Conservation (phyloP, 2,113 vertebrate species). For the Symphodus melops region DNA sequence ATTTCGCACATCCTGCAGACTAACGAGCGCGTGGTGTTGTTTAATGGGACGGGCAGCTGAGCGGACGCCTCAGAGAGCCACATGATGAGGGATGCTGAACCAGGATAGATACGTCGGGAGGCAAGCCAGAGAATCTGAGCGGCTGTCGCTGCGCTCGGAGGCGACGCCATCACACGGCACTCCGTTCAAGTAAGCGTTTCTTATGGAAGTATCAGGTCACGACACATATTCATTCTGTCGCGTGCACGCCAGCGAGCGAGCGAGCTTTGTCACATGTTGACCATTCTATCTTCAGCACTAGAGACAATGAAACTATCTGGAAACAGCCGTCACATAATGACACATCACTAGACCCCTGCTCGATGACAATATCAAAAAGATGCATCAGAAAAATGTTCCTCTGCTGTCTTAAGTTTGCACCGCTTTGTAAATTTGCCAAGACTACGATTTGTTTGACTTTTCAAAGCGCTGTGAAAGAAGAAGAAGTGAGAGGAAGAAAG, state of each 20-base stretch:
- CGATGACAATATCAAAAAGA: too few species aligned
- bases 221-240: neutral
- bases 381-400: neutral
- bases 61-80: conserved; percentile 4
- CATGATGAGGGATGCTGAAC: conserved; percentile 11
- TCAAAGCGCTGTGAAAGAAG: neutral
- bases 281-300: neutral
- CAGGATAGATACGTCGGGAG: conserved; percentile 1
- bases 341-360: too few species aligned
- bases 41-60: conserved; percentile 28
- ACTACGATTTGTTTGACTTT: neutral
- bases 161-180: neutral
- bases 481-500: too few species aligned
- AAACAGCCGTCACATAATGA: too few species aligned
- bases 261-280: neutral
- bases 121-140: neutral
- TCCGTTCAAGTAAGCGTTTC: neutral
- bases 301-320: neutral
- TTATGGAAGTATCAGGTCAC: neutral
- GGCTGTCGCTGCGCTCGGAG: neutral
- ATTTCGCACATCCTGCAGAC: conserved; percentile 26
- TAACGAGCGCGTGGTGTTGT: conserved; percentile 17
- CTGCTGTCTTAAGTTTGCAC: too few species aligned
- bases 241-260: too few species aligned
- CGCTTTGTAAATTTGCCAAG: neutral